phyloP scores from a whole-genome alignment of 2,113 vertebrate genomes.

The Pygoscelis antarcticus region DNA sequence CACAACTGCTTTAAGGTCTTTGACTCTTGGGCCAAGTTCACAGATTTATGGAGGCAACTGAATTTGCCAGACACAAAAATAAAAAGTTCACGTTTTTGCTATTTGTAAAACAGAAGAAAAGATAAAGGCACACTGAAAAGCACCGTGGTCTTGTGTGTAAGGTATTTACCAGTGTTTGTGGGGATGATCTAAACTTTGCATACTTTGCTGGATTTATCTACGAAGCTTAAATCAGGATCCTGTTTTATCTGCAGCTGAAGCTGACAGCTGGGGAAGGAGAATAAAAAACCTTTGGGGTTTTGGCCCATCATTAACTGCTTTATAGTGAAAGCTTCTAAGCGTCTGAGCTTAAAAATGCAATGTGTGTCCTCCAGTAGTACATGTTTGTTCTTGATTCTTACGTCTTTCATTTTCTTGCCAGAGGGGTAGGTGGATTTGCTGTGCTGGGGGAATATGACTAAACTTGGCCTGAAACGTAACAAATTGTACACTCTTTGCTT shows the following conservation, averaged over 20 bases:
- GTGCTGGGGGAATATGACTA: constrained; percentile 52
- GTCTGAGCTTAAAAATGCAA: constrained; percentile 9
- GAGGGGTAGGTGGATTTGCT: constrained; percentile 53
- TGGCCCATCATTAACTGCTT: constrained; percentile 48
- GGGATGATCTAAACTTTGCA: background rate
- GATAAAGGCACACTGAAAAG: background rate
- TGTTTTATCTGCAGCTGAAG: constrained; percentile 50
- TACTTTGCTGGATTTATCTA: background rate
- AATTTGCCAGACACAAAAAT: background rate
- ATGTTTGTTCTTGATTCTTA: constrained; percentile 58
- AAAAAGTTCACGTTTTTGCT: background rate
- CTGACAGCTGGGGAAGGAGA: constrained; percentile 35
- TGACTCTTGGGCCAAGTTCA: background rate
- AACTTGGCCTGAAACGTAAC: constrained; percentile 55
- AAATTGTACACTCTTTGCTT: constrained; percentile 44
- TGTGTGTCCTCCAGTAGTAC: background rate
- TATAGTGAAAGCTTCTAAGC: constrained; percentile 9
- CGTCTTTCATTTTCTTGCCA: constrained; percentile 54
- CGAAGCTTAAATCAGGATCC: background rate
- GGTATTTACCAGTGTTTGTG: background rate
- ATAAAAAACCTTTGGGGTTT: constrained; percentile 45
- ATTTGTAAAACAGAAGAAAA: background rate
- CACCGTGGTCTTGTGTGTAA: background rate
- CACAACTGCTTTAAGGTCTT: background rate
- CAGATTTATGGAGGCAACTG: background rate